These are phyloP conservation scores for Willowsia nigromaculata DNA, from an alignment of 2,888 invertebrate species.

Conservation along the genomic window DNA sequence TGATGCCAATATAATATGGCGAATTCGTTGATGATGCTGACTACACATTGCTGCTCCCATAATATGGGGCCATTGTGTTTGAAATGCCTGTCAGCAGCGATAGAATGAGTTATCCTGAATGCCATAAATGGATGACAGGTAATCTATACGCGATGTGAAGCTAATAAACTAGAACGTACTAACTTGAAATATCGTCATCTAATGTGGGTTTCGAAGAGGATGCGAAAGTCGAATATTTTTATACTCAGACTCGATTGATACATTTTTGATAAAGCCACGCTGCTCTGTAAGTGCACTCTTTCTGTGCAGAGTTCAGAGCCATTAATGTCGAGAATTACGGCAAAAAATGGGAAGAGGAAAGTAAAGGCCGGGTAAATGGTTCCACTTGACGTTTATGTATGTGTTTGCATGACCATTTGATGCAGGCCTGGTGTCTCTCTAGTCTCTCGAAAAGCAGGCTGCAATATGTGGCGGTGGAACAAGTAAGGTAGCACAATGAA, in stretches of 20 bases:
- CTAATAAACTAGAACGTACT: constrained; percentile 67
- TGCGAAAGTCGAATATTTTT: constrained; percentile 50
- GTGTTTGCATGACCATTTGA: constrained; percentile 45
- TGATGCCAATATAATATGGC: constrained; percentile 14
- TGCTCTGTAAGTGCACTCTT: constrained; percentile 2
- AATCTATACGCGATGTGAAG: constrained; percentile 61
- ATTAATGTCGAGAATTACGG: not conserved
- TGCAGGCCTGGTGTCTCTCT: not conserved
- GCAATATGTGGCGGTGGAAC: not conserved
- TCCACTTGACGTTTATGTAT: constrained; percentile 65
- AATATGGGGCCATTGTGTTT: constrained; percentile 26
- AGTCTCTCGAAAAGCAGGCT: too few relatives aligned
- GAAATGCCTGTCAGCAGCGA: constrained; percentile 70
- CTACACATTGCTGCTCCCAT: constrained; percentile 1
- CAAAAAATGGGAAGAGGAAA: constrained; percentile 27
- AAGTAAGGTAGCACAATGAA: constrained; percentile 23
- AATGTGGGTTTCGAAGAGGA: constrained; percentile 60
- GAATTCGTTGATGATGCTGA: constrained; percentile 42
- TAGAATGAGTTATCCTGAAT: constrained; percentile 65
- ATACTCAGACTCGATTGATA: not conserved
- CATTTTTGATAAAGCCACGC: not conserved
- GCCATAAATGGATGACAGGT: constrained; percentile 72
- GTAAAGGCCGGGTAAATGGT: constrained; percentile 52
- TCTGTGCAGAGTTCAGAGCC: not conserved
- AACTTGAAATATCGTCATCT: constrained; percentile 17